Conservation (phyloP, 92 coral and sea anemone species). For the Scolanthus callimorphus region DNA sequence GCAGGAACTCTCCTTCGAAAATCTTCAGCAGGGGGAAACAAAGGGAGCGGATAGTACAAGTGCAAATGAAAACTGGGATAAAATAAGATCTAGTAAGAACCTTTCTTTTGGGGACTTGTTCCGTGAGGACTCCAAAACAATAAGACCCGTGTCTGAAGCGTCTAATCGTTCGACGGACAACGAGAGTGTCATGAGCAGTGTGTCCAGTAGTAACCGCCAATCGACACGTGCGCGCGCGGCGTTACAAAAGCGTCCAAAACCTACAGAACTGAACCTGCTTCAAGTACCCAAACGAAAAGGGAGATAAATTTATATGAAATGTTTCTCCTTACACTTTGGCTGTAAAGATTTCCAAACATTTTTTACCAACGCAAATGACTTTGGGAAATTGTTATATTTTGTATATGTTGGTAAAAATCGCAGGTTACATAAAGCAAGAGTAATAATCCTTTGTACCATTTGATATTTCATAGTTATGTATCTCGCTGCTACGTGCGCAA, state of each 20-base stretch:
- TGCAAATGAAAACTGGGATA: constrained; percentile 27
- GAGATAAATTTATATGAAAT: too few relatives aligned
- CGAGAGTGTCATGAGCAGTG: neutral
- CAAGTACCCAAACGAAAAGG: neutral
- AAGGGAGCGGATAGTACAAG: neutral
- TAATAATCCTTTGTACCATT: too few relatives aligned
- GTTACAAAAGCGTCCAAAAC: neutral
- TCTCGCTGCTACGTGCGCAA: too few relatives aligned
- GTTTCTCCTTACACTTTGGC: too few relatives aligned
- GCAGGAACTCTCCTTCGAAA: constrained; percentile 5
- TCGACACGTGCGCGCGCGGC: neutral
- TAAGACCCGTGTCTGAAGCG: neutral
- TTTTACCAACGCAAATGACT: too few relatives aligned
- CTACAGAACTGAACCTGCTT: neutral
- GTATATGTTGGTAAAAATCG: too few relatives aligned
- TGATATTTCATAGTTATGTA: too few relatives aligned
- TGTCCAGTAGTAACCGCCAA: neutral
- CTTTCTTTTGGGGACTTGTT: constrained; percentile 23
- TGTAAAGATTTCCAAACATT: too few relatives aligned
- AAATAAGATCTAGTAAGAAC: constrained; percentile 4
- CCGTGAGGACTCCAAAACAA: neutral
- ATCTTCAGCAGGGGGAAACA: neutral
- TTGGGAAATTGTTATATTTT: too few relatives aligned
- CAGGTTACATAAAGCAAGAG: too few relatives aligned
- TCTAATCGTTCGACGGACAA: neutral